Evolutionary conservation across 2,797 vertebrate species (phyloP), one percentile per base, ranked within the genome.

Genomic region (Okamejei kenojei): DNA sequence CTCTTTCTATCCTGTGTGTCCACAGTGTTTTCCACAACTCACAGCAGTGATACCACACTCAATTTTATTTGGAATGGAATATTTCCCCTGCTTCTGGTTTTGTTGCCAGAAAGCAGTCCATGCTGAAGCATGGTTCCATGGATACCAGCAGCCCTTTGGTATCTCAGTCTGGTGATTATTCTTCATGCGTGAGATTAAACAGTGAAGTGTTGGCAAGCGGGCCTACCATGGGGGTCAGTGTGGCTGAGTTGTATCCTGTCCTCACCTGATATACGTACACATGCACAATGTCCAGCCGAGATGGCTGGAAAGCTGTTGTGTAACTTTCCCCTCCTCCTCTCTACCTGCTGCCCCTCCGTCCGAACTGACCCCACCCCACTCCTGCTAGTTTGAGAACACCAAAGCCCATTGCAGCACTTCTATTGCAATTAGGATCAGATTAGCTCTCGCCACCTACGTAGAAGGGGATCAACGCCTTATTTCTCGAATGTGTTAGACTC

Each of bases 111-210:
- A 68, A n/a, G n/a, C 61, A 21, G 61, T n/a, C 15, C n/a, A 35
- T 35, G 7, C n/a, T 88, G 84, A 32, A 88, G 63, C 84, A 35
- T 88, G 84, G 7, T 32, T 88, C 84, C 13, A 65, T 32, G 15
- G 84, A 65, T 88, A 65, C 7, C 15, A 21, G 61, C n/a, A 88
- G 61, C 17, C 84, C 61, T 88, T 88, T 68, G 17, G 84, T 88
- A 88, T 17, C 61, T 65, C 61, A 68, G 35, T 68, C n/a, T 68
- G 35, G 17, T 68, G n/a, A 88, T 88, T 88, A 68, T 17, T 88
- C n/a, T 32, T 68, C n/a, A 68, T 21, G 61, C 61, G 8, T 88
- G 61, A 88, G 61, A 88, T 88, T 68, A 88, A 88, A 88, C 84
- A 68, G 61, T 65, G 61, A 68, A 63, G n/a, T 45, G 17, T 65